Conservation (phyloP, 2,888 invertebrate genomes). For the Caenorhabditis uteleia region DNA sequence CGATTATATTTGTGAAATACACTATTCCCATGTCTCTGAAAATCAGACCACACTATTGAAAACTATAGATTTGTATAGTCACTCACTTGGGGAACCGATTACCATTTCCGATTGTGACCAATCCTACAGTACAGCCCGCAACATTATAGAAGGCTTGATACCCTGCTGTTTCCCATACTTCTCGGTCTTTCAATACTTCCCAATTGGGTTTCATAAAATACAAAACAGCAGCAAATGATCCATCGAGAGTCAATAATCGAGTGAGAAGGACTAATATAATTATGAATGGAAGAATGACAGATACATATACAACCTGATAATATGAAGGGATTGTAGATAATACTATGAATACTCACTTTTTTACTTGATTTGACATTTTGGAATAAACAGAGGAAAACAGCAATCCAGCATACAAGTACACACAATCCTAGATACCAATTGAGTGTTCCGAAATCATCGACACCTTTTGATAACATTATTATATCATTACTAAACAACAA, state of each 20-base stretch:
- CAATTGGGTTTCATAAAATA: constrained; percentile 80
- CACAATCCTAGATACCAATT: constrained; percentile 79
- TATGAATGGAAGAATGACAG: constrained; percentile 72
- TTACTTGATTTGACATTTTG: constrained; percentile 83
- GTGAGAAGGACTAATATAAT: constrained; percentile 77
- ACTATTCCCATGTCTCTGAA: constrained; percentile 80
- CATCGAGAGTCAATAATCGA: constrained; percentile 81
- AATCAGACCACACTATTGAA: too few species aligned
- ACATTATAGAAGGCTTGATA: constrained; percentile 87
- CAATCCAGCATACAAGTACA: constrained; percentile 81
- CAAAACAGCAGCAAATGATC: constrained; percentile 80
- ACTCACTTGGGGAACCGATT: constrained; percentile 82
- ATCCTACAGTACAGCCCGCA: constrained; percentile 85
- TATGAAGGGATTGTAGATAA: too few species aligned
- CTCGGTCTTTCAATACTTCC: constrained; percentile 75
- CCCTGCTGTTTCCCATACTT: constrained; percentile 84
- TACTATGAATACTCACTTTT: constrained; percentile 73
- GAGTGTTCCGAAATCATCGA: constrained; percentile 67
- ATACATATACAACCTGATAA: constrained; percentile 73
- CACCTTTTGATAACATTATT: constrained; percentile 60
- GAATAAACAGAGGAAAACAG: constrained; percentile 81
- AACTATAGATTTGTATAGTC: too few species aligned
- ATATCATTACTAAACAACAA: constrained; percentile 68
- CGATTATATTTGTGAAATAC: constrained; percentile 80
- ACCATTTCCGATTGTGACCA: constrained; percentile 84